Conservation (phyloP, 2,797 vertebrate species). For the Denticeps clupeoides region DNA sequence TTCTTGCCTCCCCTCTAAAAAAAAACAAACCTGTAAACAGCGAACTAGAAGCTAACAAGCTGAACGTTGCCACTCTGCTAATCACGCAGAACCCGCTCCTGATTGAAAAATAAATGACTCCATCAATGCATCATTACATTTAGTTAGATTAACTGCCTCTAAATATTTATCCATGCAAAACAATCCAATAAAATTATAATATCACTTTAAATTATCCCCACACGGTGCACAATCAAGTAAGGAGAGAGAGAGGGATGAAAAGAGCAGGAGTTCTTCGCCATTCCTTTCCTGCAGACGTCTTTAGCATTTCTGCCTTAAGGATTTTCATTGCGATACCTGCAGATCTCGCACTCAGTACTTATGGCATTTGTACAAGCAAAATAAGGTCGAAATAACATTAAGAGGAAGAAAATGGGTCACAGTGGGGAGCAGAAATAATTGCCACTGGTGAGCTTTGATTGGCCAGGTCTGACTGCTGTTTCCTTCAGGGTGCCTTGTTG, state of each 20-base stretch:
- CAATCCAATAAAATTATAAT: slow-evolving; percentile 60
- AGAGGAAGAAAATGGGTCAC: slow-evolving; percentile 3
- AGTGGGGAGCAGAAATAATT: background rate
- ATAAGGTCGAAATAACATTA: background rate
- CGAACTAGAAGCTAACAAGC: slow-evolving; percentile 23
- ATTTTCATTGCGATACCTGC: too few relatives aligned
- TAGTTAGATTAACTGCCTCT: slow-evolving; percentile 58
- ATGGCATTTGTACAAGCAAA: too few relatives aligned
- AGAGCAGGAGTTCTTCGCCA: background rate
- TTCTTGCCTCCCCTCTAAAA: slow-evolving; percentile 10
- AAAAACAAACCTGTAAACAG: slow-evolving; percentile 16
- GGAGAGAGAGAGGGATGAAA: background rate
- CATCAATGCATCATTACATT: slow-evolving; percentile 65
- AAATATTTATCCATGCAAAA: slow-evolving; percentile 74
- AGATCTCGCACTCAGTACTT: too few relatives aligned
- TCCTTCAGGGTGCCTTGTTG: too few relatives aligned
- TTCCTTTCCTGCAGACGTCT: background rate
- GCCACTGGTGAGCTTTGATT: too few relatives aligned
- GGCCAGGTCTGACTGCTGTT: too few relatives aligned
- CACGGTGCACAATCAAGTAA: slow-evolving; percentile 40
- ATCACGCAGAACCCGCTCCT: slow-evolving; percentile 52
- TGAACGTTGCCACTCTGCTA: slow-evolving; percentile 45
- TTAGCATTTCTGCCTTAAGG: background rate
- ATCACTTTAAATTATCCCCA: slow-evolving; percentile 54
- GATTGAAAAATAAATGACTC: slow-evolving; percentile 71